Evolutionary conservation across 2,797 vertebrate species (phyloP).

Genomic region (Monodelphis domestica): DNA sequence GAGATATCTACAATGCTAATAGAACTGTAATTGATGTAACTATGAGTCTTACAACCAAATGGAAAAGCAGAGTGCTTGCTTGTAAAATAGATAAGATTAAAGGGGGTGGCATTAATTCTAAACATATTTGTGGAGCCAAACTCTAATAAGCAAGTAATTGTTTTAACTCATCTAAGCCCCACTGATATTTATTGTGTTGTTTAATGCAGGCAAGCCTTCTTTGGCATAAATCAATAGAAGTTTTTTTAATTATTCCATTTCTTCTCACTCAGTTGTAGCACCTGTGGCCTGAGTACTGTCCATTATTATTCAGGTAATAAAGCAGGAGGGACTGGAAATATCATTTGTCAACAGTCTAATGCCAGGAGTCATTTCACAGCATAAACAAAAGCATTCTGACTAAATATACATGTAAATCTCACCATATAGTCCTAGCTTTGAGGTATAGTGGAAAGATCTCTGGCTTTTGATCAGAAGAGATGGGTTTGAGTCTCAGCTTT

Average conservation of each 20-base stretch:
- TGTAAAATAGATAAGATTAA: conserved; percentile 77
- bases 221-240: background rate
- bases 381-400: background rate
- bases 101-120: conserved; percentile 74
- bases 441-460: background rate
- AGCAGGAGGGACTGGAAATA: accelerated
- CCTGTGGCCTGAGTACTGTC: background rate
- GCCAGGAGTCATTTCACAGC: accelerated
- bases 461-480: background rate
- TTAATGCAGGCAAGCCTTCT: background rate
- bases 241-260: background rate
- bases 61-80: conserved; percentile 62
- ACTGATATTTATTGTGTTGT: conserved; percentile 41
- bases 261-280: background rate
- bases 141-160: background rate
- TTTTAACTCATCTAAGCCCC: conserved; percentile 1
- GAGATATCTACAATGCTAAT: conserved; percentile 79
- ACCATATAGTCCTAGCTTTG: background rate
- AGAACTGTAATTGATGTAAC: conserved; percentile 80
- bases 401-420: accelerated
- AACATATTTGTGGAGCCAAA: conserved; percentile 63
- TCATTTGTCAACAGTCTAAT: accelerated
- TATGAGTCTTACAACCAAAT: conserved; percentile 60
- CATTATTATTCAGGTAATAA: background rate
- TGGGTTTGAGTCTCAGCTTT: background rate